Base-by-base conservation (phyloP, 2,888 invertebrate species). In the Scelioninae gen. 1 region DNA sequence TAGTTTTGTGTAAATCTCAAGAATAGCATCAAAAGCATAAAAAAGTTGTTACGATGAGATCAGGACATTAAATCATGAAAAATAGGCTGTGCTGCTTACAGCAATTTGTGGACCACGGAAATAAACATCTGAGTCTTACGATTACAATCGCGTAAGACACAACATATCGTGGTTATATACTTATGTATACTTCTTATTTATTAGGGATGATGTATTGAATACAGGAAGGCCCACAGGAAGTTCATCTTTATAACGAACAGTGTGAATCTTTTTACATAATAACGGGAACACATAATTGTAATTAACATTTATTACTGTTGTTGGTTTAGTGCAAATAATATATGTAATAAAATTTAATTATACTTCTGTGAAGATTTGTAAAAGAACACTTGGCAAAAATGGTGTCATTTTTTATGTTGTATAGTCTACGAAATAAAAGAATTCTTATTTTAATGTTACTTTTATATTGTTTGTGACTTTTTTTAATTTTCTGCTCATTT, bases 71-170 rank as follows among this genome's bases (percentile, higher is more conserved):
- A 65, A 23, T 38, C 23, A 43, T 13, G 55, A 68, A 55, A 68
- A 69, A 69, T 56, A 23, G 53, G 23, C 29, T 47, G 69, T 32
- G 15, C 45, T 45, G 31, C 34, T 56, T 23, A 40, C 5, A 53
- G 66, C 53, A 32, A n/a, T 32, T 31, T 13, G 32, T 53, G 11
- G 7, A 53, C 31, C 49, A 16, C 65, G 40, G 31, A 56, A 56
- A 69, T 69, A 47, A 47, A 23, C 23, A 45, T 15, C 53, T 10
- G 43, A 16, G 29, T 15, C 32, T 56, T n/a, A 15, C 16, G 47
- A 56, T 56, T 16, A 47, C 56, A 56, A 69, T 69, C 56, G 69
- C 56, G 56, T 56, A 69, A 69, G 69, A 69, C 69, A 31, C 34
- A 69, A 56, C 69, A 31, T 15, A 45, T n/a, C 10, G 55, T 8